phyloP scores from a whole-genome alignment of 2,888 invertebrate genomes.

The Drosophila gaucha region DNA sequence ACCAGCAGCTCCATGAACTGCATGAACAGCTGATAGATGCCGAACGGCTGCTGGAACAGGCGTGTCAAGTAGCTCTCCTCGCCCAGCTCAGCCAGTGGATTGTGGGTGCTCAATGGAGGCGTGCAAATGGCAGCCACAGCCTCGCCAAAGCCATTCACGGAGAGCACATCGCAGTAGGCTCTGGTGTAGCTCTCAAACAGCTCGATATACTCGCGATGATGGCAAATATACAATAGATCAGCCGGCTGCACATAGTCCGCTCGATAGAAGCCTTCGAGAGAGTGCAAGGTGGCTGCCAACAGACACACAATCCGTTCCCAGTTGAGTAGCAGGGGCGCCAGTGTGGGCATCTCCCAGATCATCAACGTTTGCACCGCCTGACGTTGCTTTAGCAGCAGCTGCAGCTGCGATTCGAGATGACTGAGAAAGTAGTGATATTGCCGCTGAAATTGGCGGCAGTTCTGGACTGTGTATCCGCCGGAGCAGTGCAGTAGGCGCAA shows the following conservation, averaged over 20 bases:
- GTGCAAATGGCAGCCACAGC: conserved; percentile 87
- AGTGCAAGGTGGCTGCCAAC: conserved; percentile 88
- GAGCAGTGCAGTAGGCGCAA: conserved; percentile 78
- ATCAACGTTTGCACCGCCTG: conserved; percentile 57
- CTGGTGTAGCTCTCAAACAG: conserved; percentile 90
- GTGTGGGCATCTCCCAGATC: conserved; percentile 43
- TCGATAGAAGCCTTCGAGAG: conserved; percentile 89
- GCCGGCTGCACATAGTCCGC: conserved; percentile 87
- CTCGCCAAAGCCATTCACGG: conserved; percentile 89
- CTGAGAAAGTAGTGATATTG: conserved; percentile 72
- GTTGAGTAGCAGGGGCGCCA: conserved; percentile 86
- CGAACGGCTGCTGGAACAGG: conserved; percentile 82
- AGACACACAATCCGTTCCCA: conserved; percentile 89
- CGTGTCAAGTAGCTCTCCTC: conserved; percentile 72
- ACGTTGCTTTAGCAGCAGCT: conserved; percentile 70
- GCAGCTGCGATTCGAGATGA: conserved; percentile 78
- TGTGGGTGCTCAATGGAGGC: conserved; percentile 46
- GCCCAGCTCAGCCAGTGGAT: conserved; percentile 52
- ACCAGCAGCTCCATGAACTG: conserved; percentile 79
- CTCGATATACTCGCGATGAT: conserved; percentile 89
- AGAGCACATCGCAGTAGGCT: conserved; percentile 90
- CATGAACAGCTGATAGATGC: conserved; percentile 77
- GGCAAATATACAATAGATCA: conserved; percentile 89
- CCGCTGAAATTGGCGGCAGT: conserved; percentile 73
- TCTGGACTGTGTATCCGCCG: conserved; percentile 76